Conservation (phyloP, 2,113 vertebrate species). For the Pristiophorus japonicus region DNA sequence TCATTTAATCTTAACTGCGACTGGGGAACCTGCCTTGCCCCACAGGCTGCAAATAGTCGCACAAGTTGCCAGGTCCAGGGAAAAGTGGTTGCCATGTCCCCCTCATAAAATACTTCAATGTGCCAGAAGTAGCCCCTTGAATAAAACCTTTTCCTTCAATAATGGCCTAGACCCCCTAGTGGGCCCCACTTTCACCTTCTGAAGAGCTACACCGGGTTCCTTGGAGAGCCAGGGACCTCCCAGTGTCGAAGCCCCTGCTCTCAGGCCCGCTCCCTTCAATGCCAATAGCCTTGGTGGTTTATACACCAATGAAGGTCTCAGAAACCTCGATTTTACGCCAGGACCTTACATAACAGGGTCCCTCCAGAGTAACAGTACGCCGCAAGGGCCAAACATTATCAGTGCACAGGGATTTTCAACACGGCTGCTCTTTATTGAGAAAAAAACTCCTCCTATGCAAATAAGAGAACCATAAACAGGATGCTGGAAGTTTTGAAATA, state of each 20-base stretch:
- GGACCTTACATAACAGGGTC: background rate
- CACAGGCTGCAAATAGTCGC: background rate
- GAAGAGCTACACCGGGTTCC: too few relatives aligned
- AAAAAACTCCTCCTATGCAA: background rate
- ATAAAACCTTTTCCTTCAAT: too few relatives aligned
- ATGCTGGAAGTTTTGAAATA: background rate
- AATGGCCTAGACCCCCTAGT: too few relatives aligned
- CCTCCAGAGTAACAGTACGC: background rate
- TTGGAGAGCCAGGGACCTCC: background rate
- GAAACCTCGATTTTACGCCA: background rate
- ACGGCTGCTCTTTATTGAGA: background rate
- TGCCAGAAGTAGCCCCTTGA: too few relatives aligned
- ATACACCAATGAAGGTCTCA: background rate
- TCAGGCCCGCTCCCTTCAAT: background rate
- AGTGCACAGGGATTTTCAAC: background rate
- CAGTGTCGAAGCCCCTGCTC: background rate
- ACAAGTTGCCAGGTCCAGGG: background rate
- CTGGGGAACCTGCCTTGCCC: background rate
- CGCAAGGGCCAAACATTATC: background rate
- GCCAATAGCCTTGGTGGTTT: too few relatives aligned
- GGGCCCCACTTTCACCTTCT: too few relatives aligned
- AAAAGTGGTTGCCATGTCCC: background rate
- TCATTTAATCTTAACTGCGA: background rate
- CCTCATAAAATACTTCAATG: too few relatives aligned
- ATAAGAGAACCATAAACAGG: background rate